phyloP scores from a whole-genome alignment of 2,113 vertebrate genomes.

The Burhinus bistriatus region DNA sequence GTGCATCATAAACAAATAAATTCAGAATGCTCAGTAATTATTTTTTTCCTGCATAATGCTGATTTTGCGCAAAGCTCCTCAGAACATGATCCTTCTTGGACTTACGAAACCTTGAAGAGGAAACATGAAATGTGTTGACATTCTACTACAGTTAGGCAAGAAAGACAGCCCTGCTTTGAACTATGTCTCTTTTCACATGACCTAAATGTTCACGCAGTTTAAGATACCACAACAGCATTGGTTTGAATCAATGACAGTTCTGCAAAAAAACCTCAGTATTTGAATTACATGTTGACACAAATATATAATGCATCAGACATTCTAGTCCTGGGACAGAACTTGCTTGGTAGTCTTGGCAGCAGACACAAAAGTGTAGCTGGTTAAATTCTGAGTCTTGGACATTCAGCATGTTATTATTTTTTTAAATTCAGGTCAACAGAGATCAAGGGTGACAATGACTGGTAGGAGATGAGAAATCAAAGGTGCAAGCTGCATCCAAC shows the following conservation, averaged over 20 bases:
- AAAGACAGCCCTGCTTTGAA: neutral
- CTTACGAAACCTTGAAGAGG: neutral
- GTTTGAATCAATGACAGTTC: neutral
- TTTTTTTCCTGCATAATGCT: neutral
- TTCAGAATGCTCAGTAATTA: neutral
- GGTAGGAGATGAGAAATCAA: neutral
- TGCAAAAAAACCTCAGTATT: neutral
- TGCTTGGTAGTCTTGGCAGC: neutral
- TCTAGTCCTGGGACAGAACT: neutral
- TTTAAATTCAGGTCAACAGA: neutral
- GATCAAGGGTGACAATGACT: neutral
- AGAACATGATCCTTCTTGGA: neutral
- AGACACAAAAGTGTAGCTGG: neutral
- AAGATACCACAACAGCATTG: neutral
- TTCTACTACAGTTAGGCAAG: neutral
- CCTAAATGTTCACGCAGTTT: neutral
- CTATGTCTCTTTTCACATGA: neutral
- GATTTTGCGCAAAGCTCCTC: neutral
- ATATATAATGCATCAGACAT: neutral
- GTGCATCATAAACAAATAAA: neutral
- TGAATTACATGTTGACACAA: neutral
- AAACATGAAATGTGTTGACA: neutral
- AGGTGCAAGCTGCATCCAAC: neutral
- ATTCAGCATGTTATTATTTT: neutral
- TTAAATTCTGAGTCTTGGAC: neutral